Evolutionary conservation across 2,113 vertebrate genomes (phyloP), one percentile per base, ranked within the genome.

Genomic region (Laticauda colubrina): DNA sequence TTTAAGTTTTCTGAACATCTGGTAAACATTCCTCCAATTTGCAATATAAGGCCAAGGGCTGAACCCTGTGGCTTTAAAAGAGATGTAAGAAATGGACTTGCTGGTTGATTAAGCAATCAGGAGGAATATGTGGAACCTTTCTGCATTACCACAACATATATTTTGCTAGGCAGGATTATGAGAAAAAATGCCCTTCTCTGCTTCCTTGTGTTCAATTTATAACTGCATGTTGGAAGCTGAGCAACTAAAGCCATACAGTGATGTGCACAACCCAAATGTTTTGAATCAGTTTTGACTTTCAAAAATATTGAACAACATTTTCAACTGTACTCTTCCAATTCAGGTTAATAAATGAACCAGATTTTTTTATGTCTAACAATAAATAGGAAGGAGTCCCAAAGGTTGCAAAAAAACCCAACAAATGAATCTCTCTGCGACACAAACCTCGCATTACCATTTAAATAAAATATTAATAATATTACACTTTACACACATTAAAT

Each of bases 401-500:
- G n/a, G n/a, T 34, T 75, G 15, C n/a, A 75, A 75, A 90, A 53
- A 12, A 1, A 3, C 24, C 29, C 48, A 75, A 81, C 23, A n/a
- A 24, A 57, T 23, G 34, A 48, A 59, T 12, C 29, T 75, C 64
- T 45, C 81, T 86, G 85, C 23, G 18, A 34, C 1, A 29, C 64
- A 75, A 75, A 75, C 18, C 21, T 93, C 26, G 2, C 57, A 95
- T 90, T 94, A 96, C 92, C 93, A 89, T 90, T 88, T 92, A 93
- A 95, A 93, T 95, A 94, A 94, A 95, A 89, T 56, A 94, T 93
- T 94, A 57, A 91, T 59, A 94, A 93, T 56, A 87, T 24, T 88
- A 94, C 26, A 95, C 94, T 94, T 94, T 91, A 95, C 93, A 95
- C 93, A 94, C 93, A 95, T 93, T 56, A 87, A 91, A 94, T 5